Percentiles rank a stretch among this genome's conserved stretches.
phyloP scores from a whole-genome alignment of 2,113 vertebrate genomes.

The Ascaphus truei region DNA sequence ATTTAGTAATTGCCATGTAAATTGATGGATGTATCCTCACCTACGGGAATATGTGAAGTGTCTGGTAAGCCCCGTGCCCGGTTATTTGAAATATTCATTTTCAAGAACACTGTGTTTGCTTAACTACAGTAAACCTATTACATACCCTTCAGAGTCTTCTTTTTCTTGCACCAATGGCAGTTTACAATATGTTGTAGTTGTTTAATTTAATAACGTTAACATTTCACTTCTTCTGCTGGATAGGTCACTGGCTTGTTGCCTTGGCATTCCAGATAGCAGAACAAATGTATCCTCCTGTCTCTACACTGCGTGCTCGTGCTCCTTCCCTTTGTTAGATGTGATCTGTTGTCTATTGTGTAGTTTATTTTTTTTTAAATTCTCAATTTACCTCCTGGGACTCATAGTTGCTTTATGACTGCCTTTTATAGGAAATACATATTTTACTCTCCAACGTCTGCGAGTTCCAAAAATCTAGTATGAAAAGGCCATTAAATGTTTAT shows the following conservation, averaged over 20 bases:
- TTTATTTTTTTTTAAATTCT: not conserved
- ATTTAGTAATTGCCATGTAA: too few species aligned
- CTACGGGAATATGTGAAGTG: not conserved
- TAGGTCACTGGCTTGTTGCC: not conserved
- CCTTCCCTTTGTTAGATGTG: not conserved
- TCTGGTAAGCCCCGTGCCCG: not conserved
- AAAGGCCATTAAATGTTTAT: too few species aligned
- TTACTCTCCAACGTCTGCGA: too few species aligned
- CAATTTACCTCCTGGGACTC: too few species aligned
- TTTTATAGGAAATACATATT: too few species aligned
- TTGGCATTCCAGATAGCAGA: not conserved
- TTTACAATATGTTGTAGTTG: not conserved
- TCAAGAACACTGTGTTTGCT: constrained; percentile 18
- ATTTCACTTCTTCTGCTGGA: not conserved
- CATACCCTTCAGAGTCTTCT: constrained; percentile 1
- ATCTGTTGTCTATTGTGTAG: not conserved
- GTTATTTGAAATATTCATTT: constrained; percentile 11
- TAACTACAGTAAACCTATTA: not conserved
- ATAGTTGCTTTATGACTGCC: too few species aligned
- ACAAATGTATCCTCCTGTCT: not conserved
- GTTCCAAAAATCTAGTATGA: too few species aligned
- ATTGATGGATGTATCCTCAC: not conserved
- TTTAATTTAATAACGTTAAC: not conserved
- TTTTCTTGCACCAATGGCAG: not conserved
- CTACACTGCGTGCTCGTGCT: not conserved